A percentile compares a stretch with the other conserved stretches of the same genome.
These are phyloP conservation scores for Pyrrhia umbra DNA, from an alignment of 2,888 invertebrate species.

Conservation along the genomic window DNA sequence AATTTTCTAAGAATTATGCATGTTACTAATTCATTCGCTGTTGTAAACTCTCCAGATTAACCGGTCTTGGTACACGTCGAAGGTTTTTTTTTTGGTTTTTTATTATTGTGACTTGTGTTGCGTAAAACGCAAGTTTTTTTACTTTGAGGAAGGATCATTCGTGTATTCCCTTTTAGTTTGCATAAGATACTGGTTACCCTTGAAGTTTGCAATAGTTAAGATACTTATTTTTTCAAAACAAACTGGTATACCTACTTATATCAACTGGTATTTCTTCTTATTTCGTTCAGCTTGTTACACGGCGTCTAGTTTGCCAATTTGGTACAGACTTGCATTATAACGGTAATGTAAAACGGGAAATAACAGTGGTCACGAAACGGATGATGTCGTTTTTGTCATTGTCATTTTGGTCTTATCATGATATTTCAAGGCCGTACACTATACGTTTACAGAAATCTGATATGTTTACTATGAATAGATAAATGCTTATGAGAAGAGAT, in stretches of 20 bases:
- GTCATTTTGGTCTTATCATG: conserved; percentile 72
- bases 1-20: conserved; percentile 24
- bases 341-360: conserved; percentile 79
- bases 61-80: conserved; percentile 43
- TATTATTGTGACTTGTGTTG: conserved; percentile 38
- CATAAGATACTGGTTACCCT: conserved; percentile 45
- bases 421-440: conserved; percentile 67
- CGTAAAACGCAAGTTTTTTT: conserved; percentile 43
- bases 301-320: conserved; percentile 66
- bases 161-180: conserved; percentile 44
- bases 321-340: conserved; percentile 74
- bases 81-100: conserved; percentile 39
- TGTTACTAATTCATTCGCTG: conserved; percentile 18
- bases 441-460: conserved; percentile 49
- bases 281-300: conserved; percentile 58
- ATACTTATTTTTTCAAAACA: conserved; percentile 19
- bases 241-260: conserved; percentile 14
- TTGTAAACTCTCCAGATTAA: conserved; percentile 42
- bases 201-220: conserved; percentile 31
- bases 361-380: conserved; percentile 76
- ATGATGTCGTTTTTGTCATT: conserved; percentile 77
- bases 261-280: conserved; percentile 27
- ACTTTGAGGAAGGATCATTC: conserved; percentile 38
- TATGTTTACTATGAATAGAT: conserved; percentile 51
- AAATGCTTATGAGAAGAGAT: conserved; percentile 36